Evolutionary conservation across 2,113 vertebrate genomes (phyloP).

Genomic region (Ictalurus furcatus): DNA sequence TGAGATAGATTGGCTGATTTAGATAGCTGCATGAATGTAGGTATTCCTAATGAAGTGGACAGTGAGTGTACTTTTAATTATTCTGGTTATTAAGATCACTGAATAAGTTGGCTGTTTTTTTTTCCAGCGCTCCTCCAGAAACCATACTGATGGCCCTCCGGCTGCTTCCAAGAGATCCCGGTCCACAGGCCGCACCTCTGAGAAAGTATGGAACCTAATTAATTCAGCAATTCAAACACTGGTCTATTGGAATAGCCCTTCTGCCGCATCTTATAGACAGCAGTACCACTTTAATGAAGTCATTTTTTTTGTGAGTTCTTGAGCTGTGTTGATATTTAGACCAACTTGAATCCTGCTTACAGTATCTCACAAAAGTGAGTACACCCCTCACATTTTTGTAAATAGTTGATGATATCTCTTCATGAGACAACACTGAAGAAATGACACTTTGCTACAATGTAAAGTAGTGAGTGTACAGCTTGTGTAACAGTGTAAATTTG

Average conservation of each 20-base stretch:
- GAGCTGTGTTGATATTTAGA: too few relatives aligned
- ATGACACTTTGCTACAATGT: too few relatives aligned
- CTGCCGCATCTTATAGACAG: background rate
- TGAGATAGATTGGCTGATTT: too few relatives aligned
- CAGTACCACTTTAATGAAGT: background rate
- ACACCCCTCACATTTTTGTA: too few relatives aligned
- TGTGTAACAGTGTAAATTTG: too few relatives aligned
- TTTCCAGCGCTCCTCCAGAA: slow-evolving; percentile 85
- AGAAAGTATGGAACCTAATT: slow-evolving; percentile 70
- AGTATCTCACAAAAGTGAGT: too few relatives aligned
- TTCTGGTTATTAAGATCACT: background rate
- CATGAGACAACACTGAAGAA: too few relatives aligned
- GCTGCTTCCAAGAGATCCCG: slow-evolving; percentile 83
- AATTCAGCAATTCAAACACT: background rate
- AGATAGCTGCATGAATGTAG: too few relatives aligned
- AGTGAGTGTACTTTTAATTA: background rate
- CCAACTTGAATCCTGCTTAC: too few relatives aligned
- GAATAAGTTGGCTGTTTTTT: background rate
- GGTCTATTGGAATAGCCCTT: background rate
- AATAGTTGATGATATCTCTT: too few relatives aligned
- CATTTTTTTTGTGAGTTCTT: background rate
- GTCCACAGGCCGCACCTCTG: slow-evolving; percentile 79
- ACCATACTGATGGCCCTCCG: slow-evolving; percentile 85
- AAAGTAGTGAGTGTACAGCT: too few relatives aligned
- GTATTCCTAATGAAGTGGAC: too few relatives aligned